Percentiles rank a stretch among this genome's conserved stretches.
These are phyloP conservation scores for Porphyrio hochstetteri DNA, from an alignment of 2,113 vertebrate genomes.

Conservation along the genomic window DNA sequence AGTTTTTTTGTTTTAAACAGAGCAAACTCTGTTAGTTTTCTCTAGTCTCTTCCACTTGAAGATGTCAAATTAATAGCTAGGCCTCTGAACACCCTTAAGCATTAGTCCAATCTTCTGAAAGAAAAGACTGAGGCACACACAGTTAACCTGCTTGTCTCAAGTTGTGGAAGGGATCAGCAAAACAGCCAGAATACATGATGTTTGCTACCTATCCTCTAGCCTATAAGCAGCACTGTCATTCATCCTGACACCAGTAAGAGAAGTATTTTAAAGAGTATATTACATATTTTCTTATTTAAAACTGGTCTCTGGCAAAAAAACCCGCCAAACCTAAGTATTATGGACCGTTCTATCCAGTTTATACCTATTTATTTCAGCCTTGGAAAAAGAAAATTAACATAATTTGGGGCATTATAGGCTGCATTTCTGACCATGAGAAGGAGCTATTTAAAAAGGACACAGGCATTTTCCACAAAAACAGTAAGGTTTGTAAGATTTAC, in stretches of 20 bases:
- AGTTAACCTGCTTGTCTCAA: not conserved
- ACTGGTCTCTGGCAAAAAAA: not conserved
- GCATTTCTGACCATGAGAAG: not conserved
- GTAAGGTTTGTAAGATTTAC: slow-evolving; percentile 63
- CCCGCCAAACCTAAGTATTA: not conserved
- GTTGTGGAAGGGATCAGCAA: not conserved
- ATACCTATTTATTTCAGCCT: not conserved
- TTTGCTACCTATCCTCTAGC: not conserved
- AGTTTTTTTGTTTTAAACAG: not conserved
- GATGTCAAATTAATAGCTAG: not conserved
- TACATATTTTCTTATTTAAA: not conserved
- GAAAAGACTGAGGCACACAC: not conserved
- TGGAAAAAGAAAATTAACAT: not conserved
- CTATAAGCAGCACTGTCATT: not conserved
- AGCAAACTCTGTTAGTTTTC: not conserved
- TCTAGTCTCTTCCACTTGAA: not conserved
- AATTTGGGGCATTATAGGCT: not conserved
- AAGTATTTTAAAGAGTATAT: not conserved
- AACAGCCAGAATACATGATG: not conserved
- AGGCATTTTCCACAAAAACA: slow-evolving; percentile 10
- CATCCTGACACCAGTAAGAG: not conserved
- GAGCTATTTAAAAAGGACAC: not conserved
- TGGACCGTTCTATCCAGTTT: slow-evolving; percentile 1
- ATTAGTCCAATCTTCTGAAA: not conserved
- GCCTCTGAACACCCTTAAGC: not conserved